Evolutionary conservation across 92 coral and sea anemone genomes (phyloP), one percentile per base, ranked within the genome.

Genomic region (Zoanthus sansibaricus): DNA sequence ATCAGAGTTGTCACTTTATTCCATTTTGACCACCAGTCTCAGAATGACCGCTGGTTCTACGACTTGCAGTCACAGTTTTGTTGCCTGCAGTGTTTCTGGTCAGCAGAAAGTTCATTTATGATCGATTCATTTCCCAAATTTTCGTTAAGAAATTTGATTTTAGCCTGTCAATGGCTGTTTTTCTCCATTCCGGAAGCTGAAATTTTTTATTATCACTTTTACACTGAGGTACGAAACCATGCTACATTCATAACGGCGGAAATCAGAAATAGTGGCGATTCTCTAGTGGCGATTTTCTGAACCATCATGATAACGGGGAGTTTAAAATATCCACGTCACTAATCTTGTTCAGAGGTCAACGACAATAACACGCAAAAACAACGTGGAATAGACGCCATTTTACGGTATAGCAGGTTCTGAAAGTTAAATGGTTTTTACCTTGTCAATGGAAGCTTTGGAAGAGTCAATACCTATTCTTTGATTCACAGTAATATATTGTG

Each of bases 291-390:
- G 52, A 48, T 9, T 48, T n/a, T 16, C 5, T 56, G 17, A 56
- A 56, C 64, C 16, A 25, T 25, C 25, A 25, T 25, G 64, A 56
- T 11, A 5, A 11, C n/a, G 10, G 15, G 13, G 7, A 9, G 30
- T 42, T 30, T 33, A 59, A 0, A 25, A 25, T 45, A 72, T 79
- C 73, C 84, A 79, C 59, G 84, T 79, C 74, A 79, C 49, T 15
- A 37, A 37, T 37, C 3, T 37, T 37, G 42, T 8, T 42, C 52
- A 9, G 5, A 14, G 8, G 6, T 4, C 48, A 37, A 72, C 15
- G 7, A 42, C 55, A 42, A 46, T 16, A 47, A 11, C 3, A 18
- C 6, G 79, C 10, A 13, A n/a, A 18, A 2, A 12, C 67, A 13
- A 13, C 4, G 67, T 5, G 16, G 8, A 13, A 59, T 11, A 48